phyloP scores from a whole-genome alignment of 37 sponge, comb jelly and placozoan genomes.

The Amphimedon queenslandica region DNA sequence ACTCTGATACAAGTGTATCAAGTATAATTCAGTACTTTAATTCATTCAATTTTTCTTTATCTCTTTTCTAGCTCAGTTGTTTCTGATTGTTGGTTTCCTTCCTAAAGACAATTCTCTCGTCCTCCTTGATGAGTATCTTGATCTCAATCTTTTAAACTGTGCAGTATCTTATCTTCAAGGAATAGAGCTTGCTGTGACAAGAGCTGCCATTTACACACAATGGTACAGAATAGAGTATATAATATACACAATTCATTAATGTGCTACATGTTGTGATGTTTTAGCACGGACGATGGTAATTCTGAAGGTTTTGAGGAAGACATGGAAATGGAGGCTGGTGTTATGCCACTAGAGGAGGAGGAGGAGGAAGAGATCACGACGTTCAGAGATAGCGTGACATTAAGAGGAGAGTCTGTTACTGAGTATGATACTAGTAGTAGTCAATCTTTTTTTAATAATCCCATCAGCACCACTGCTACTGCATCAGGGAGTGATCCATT shows the following conservation, averaged over 20 bases:
- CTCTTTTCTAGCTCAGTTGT: neutral
- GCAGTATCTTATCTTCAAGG: slow-evolving; percentile 26
- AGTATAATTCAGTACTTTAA: neutral
- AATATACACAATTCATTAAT: neutral
- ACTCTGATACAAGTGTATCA: too few relatives aligned
- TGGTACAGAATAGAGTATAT: neutral
- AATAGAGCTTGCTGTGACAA: slow-evolving; percentile 40
- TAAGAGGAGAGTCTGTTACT: too few relatives aligned
- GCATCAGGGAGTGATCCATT: too few relatives aligned
- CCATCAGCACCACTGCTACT: too few relatives aligned
- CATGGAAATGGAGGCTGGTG: neutral
- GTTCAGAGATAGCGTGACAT: too few relatives aligned
- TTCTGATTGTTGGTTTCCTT: slow-evolving; percentile 18
- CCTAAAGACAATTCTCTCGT: slow-evolving; percentile 21
- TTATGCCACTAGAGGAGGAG: neutral
- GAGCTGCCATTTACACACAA: slow-evolving; percentile 15
- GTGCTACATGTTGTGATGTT: neutral
- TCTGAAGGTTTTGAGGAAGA: neutral
- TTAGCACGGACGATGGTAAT: neutral
- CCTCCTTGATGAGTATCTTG: slow-evolving; percentile 19
- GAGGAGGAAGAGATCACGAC: neutral
- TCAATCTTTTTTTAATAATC: too few relatives aligned
- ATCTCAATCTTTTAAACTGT: slow-evolving; percentile 9
- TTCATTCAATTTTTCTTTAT: neutral
- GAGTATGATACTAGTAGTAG: too few relatives aligned